These are phyloP conservation scores for Iphiclides podalirius DNA, from an alignment of 2,888 invertebrate species.

Conservation along the genomic window DNA sequence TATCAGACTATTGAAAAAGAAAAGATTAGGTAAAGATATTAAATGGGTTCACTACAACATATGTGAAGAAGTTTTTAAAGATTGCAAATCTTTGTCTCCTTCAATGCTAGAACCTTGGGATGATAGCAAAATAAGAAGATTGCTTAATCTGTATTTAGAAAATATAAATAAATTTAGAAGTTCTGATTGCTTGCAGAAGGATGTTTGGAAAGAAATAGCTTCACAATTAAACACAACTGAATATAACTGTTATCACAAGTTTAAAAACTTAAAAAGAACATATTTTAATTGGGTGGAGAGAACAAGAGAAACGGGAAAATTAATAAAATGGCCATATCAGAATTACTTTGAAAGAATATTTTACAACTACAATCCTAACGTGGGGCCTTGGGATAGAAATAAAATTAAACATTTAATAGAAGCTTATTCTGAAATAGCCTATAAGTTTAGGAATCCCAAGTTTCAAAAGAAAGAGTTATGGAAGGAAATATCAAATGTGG, in stretches of 20 bases:
- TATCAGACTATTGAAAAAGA: conserved; percentile 64
- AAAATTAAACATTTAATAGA: conserved; percentile 57
- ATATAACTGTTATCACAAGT: conserved; percentile 69
- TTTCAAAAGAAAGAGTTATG: conserved; percentile 67
- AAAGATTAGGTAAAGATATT: conserved; percentile 57
- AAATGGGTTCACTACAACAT: conserved; percentile 66
- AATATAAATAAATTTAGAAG: conserved; percentile 56
- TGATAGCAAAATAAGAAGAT: conserved; percentile 52
- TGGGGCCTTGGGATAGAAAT: conserved; percentile 55
- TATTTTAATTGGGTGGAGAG: conserved; percentile 61
- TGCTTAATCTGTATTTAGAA: conserved; percentile 62
- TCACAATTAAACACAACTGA: conserved; percentile 55
- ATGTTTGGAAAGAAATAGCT: conserved; percentile 70
- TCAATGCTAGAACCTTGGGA: conserved; percentile 63
- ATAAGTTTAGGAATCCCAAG: conserved; percentile 62
- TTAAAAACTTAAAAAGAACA: conserved; percentile 65
- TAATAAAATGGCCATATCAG: conserved; percentile 64
- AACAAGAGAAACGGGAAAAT: conserved; percentile 51
- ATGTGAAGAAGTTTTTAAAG: conserved; percentile 67
- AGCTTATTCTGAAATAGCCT: conserved; percentile 54
- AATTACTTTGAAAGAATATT: conserved; percentile 68
- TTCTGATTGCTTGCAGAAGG: conserved; percentile 56
- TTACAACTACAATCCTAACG: conserved; percentile 53
- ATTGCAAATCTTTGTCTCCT: conserved; percentile 52
- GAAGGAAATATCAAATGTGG: conserved; percentile 55